Evolutionary conservation across 2,888 invertebrate species (phyloP), one percentile per base, ranked within the genome.

Genomic region (Polyommatus icarus): DNA sequence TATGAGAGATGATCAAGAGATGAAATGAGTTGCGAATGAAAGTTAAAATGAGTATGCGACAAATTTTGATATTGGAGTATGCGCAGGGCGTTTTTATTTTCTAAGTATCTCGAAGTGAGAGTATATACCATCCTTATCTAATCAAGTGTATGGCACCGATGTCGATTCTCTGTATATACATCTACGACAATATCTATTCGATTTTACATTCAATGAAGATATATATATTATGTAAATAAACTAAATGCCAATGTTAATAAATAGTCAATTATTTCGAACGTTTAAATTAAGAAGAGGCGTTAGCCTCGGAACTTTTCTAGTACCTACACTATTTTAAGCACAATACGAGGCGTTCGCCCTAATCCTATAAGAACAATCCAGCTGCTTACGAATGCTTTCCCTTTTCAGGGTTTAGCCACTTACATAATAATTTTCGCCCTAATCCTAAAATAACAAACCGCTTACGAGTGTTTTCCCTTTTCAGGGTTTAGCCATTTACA

Each of bases 21-120:
- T 61, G 24, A 61, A 29, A 67, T 67, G 4, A 29, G n/a, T 10
- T 67, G 46, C 3, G 29, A 29, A 29, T 67, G 54, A 54, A 54
- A 54, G 54, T 15, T 54, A 54, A 1, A 54, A 54, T 54, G 50
- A 54, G 50, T 54, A 54, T 54, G 50, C 67, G 15, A 12, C 10
- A 29, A 15, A 29, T 67, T 29, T 67, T 29, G 29, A 67, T 67
- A 67, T 67, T 67, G 67, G 67, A 67, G 67, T 67, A 32, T 67
- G 24, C 12, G 6, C 29, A 6, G 24, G 29, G 29, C 15, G 6
- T 24, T 24, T 24, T 67, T 67, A 67, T 29, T 67, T 67, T 15
- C 67, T 67, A 67, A 6, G 29, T 59, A n/a, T 67, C 67, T 5
- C 6, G 12, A 12, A 18, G 61, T 61, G 61, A 67, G 67, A 32